Conservation (phyloP, 2,113 vertebrate genomes). For the Numida meleagris region DNA sequence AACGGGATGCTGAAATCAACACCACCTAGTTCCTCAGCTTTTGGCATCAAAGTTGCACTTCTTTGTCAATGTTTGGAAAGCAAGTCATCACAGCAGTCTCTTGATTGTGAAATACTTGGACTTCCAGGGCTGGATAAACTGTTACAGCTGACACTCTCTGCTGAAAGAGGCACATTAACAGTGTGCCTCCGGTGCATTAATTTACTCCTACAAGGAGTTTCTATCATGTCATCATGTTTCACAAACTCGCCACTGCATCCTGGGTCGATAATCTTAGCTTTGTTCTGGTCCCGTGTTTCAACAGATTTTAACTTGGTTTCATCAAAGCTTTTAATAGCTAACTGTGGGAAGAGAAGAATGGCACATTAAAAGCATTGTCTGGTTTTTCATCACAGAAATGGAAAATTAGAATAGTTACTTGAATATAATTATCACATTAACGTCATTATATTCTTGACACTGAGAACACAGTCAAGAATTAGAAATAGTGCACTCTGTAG, state of each 20-base stretch:
- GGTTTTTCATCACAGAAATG: neutral
- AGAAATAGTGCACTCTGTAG: neutral
- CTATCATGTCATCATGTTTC: neutral
- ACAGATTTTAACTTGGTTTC: slow-evolving; percentile 71
- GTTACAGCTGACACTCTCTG: neutral
- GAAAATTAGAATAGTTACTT: neutral
- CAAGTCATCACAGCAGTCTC: neutral
- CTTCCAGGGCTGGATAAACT: neutral
- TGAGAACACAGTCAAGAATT: neutral
- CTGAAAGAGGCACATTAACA: neutral
- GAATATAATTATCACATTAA: neutral
- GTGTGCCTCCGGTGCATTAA: slow-evolving; percentile 81
- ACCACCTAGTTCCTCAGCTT: neutral
- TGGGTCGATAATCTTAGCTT: neutral
- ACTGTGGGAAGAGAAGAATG: slow-evolving; percentile 60
- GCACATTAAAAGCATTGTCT: rapidly evolving
- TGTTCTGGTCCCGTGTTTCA: slow-evolving; percentile 62
- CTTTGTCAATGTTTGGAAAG: neutral
- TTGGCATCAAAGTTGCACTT: neutral
- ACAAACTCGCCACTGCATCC: neutral
- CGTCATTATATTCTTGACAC: neutral
- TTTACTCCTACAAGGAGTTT: neutral
- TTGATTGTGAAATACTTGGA: neutral
- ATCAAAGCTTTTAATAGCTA: slow-evolving; percentile 70
- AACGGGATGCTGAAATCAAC: neutral